Conservation (phyloP, 1,140 invertebrate genomes). For the Metopolophium dirhodum region DNA sequence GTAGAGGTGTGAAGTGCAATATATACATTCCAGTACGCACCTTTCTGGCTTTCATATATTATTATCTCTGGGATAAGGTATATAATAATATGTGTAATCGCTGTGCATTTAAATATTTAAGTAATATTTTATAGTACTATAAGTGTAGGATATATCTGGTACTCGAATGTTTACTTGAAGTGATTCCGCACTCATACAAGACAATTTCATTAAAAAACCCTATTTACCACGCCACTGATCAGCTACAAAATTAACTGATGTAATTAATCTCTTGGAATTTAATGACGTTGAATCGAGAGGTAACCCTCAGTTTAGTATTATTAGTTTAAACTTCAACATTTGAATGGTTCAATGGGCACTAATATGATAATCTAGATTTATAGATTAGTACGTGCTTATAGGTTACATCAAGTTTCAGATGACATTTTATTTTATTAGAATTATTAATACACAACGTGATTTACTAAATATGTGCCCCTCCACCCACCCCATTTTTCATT, state of each 20-base stretch:
- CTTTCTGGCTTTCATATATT: not conserved
- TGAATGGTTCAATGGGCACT: not conserved
- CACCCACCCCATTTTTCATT: too few species aligned
- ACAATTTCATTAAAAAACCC: not conserved
- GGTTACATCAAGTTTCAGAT: not conserved
- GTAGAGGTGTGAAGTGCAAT: not conserved
- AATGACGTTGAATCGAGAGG: not conserved
- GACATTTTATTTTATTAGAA: not conserved
- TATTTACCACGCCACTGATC: not conserved
- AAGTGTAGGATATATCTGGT: not conserved
- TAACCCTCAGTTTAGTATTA: not conserved
- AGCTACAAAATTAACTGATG: not conserved
- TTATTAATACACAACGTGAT: not conserved
- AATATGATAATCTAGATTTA: not conserved
- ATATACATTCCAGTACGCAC: not conserved
- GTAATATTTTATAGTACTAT: not conserved
- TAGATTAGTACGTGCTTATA: not conserved
- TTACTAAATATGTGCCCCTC: too few species aligned
- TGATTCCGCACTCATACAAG: not conserved
- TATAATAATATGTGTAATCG: not conserved
- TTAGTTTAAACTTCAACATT: not conserved
- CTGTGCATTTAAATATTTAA: not conserved
- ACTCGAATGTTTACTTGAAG: not conserved
- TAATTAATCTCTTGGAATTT: not conserved
- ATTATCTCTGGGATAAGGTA: not conserved